Base-by-base conservation (phyloP, 2,888 invertebrate species). In the Aphodius sticticus region DNA sequence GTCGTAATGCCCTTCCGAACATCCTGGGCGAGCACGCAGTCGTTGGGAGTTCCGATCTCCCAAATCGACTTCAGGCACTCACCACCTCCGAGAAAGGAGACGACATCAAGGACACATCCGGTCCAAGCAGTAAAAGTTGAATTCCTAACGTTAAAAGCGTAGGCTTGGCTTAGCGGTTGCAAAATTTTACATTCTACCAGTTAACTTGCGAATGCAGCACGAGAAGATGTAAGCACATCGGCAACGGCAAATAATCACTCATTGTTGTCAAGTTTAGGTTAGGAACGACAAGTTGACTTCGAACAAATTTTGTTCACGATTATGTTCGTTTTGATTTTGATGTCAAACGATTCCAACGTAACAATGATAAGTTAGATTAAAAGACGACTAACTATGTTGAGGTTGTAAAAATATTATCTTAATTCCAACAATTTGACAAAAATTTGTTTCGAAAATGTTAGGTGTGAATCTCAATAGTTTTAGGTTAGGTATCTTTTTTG, bases 1-100 rank as follows among this genome's bases (percentile, higher is more conserved):
- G 97, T 78, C 90, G 97, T 83, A 97, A 97, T 90, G 97, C 97
- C 76, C 91, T 97, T 91, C 95, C 96, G 0, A 95, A 97, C 88
- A 96, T 97, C 84, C 90, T 94, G 84, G 94, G 95, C 77, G 93
- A 93, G 85, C 94, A 94, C 85, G 93, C 94, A 53, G 91, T 93
- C 83, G 92, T 94, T 82, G 92, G 93, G 80, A 95, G 95, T 2
- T 94, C 95, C 7, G 95, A 96, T 87, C 91, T 97, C 84, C 95
- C 96, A 5, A 92, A 93, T 79, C 92, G 93, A 85, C 90, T 97
- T 86, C 93, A 95, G 88, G 93, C 94, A 81, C 92, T 96, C 78
- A 92, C 91, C 81, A 94, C 94, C 71, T 91, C 91, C 78, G 93
- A 94, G 90, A 86, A 84, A 69, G 82, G 83, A 72, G 81, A 85